Evolutionary conservation across 2,888 invertebrate genomes (phyloP).

Genomic region (Polydrusus pterygomalis): DNA sequence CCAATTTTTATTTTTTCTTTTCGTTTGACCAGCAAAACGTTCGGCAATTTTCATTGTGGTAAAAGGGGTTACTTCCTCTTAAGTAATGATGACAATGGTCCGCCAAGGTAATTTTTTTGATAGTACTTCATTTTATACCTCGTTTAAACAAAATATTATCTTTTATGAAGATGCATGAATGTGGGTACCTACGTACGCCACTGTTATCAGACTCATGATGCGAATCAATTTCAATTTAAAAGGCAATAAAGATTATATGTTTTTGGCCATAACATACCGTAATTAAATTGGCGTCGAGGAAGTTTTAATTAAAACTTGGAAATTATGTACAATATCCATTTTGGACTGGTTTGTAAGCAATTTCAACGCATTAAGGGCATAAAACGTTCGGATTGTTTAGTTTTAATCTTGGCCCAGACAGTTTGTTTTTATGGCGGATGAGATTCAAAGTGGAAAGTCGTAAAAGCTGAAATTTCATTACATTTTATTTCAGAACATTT

Average conservation of each 20-base stretch:
- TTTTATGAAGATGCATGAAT: no score
- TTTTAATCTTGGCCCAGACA: constrained; percentile 21
- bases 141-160: no score
- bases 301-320: constrained; percentile 48
- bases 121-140: no score
- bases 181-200: no score
- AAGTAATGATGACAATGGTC: no score
- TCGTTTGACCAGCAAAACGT: no score
- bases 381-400: constrained; percentile 25
- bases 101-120: no score
- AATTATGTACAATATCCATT: constrained; percentile 43
- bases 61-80: no score
- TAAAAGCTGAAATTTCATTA: constrained; percentile 8
- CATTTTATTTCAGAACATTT: no score
- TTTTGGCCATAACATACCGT: constrained; percentile 28
- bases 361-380: constrained; percentile 8
- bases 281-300: constrained; percentile 38
- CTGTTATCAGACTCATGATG: neutral
- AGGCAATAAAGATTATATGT: constrained; percentile 31
- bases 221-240: constrained; percentile 33
- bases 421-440: constrained; percentile 27
- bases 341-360: constrained; percentile 21
- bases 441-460: constrained; percentile 3
- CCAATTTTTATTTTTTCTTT: no score
- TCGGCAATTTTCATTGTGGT: no score